Evolutionary conservation across 2,888 invertebrate genomes (phyloP), one percentile per base, ranked within the genome.

Genomic region (Gymnosoma rotundatum): DNA sequence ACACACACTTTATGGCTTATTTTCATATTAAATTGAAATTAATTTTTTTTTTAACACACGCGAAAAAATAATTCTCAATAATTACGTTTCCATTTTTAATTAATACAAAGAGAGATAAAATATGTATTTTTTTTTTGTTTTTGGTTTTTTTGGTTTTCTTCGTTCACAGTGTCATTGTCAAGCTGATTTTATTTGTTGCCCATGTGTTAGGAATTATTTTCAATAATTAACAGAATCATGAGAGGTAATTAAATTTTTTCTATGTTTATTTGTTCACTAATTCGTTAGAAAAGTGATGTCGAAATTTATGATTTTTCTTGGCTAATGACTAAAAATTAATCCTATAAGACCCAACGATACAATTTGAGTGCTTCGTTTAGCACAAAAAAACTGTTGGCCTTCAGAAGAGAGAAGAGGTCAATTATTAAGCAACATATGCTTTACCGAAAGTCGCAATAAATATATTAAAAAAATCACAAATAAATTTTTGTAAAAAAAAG

Each of bases 131-230:
- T 42, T 18, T 70, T 36, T 18, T 18, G 8, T 9, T 18, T 50
- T n/a, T 50, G 18, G 4, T 18, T 50, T 48, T 48, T 32, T 32
- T 2, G 3, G 8, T 52, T 52, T 52, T 48, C n/a, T 48, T n/a
- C 7, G n/a, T 18, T 14, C 20, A 70, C 80, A 85, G 73, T 81
- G 85, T 79, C 86, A 85, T 52, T 86, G 78, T 75, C 82, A 80
- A 83, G 64, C 66, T 78, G 6, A 10, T 64, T 54, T 21, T 32
- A 45, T 52, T 66, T 50, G 14, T 73, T 80, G 21, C 21, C 54
- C 48, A 56, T 60, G 54, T 81, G 21, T 54, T 45, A 58, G 60
- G n/a, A 32, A 82, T 70, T 9, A 52, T 18, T 61, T 76, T 70
- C 70, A 58, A 45, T 76, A 52, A 74, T 61, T 78, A 64, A 58